Base-by-base conservation (phyloP, 1,140 invertebrate species). In the Asobara japonica region DNA sequence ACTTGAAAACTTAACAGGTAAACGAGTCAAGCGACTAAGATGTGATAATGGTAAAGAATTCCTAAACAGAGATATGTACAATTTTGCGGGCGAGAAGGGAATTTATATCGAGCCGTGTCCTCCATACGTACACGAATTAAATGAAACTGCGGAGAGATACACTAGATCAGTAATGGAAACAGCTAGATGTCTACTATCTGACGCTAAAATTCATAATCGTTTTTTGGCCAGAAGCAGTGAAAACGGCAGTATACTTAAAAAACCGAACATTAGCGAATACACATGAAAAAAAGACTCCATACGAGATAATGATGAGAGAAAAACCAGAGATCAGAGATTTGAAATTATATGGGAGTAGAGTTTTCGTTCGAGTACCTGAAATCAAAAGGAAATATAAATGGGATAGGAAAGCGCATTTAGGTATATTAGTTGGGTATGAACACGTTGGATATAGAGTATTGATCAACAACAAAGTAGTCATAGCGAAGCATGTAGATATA, bases 11-110 rank as follows among this genome's bases (percentile, higher is more conserved):
- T 4, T 70, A 36, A 75, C 73, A 0, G 69, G 68, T 11, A 78
- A 73, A 69, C 67, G 25, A 45, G 41, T 77, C 7, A 79, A 75
- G 48, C 71, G 16, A 20, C 30, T 79, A 33, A 73, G 71, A 69
- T 79, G 75, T 61, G 78, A 78, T 71, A 76, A 75, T 36, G 78
- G 77, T 5, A 38, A 7, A 33, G 75, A 78, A 29, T 78, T 75
- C 72, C 30, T 78, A n/a, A 79, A 78, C 65, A 48, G n/a, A 65
- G 65, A 76, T 7, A 38, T 78, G 8, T 20, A 72, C 30, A 25
- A 71, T 13, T 74, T 79, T 41, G 60, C 51, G 1, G 73, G 25
- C 2, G 45, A 74, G 60, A 77, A 77, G n/a, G 77, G 75, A 7
- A 77, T 78, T 62, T 3, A 6, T 13, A 61, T 76, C 16, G 64